Evolutionary conservation across 2,113 vertebrate species (phyloP), one percentile per base, ranked within the genome.

Genomic region (Rhegmatorhina hoffmannsi): DNA sequence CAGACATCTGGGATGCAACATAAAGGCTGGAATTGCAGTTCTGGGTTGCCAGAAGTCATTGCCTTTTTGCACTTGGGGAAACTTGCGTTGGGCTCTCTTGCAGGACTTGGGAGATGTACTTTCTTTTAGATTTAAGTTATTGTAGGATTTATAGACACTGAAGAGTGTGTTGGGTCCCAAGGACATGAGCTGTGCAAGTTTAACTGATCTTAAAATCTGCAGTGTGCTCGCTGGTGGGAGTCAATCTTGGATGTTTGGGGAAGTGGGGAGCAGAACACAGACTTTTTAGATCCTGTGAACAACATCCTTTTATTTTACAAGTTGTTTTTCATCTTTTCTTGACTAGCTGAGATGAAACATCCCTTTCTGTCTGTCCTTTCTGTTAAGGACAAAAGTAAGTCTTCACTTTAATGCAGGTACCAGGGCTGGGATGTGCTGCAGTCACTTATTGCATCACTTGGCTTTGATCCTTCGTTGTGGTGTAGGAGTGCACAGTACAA

Each of bases 401-500:
- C 67, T 92, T 79, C 9, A 2, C 74, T 89, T 94, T 33, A 58
- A 34, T 85, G 81, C 81, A 50, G 63, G 75, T 79, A 56, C 49
- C 78, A 13, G 63, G 55, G 47, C 75, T 90, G 87, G 84, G 72
- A 62, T 81, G 55, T 70, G 70, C 87, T 90, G 82, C 63, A 73
- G 84, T 79, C 53, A 2, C 56, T 91, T 50, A 38, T 7, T 76
- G 68, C 63, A 14, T 90, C 6, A 11, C 84, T 95, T 97, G 84
- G 90, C 95, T 95, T 95, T 94, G 87, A 93, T 94, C 75, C 87
- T 69, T 55, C 47, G 67, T 21, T 91, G 87, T 73, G 78, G 87
- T 43, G 46, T 28, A 55, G 72, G 46, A 94, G 70, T 23, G 78
- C 47, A 26, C 53, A 19, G 34, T 6, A 29, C 63, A 66, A 3